Conservation (phyloP, 2,888 invertebrate species). For the Aproaerema taeniolella region DNA sequence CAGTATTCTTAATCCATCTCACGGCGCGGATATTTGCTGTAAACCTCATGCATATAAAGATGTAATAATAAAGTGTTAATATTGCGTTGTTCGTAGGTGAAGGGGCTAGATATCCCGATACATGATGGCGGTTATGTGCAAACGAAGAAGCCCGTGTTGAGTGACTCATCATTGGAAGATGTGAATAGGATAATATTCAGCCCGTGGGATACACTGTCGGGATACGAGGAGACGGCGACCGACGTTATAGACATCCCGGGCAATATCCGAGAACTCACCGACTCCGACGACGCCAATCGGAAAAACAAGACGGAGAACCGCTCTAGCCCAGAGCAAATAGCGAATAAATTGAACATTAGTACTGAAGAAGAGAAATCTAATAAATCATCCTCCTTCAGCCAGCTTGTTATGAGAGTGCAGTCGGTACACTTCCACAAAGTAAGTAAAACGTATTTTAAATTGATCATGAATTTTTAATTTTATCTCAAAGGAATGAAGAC, state of each 20-base stretch:
- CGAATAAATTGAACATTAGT: conserved; percentile 66
- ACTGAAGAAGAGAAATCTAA: conserved; percentile 68
- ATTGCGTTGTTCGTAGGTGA: conserved; percentile 45
- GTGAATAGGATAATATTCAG: conserved; percentile 75
- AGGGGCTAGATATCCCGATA: conserved; percentile 64
- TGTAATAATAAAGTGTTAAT: conserved; percentile 12
- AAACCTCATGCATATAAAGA: conserved; percentile 13
- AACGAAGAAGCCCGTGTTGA: conserved; percentile 55
- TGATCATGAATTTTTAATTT: conserved; percentile 11
- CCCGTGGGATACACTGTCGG: conserved; percentile 70
- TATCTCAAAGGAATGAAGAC: not conserved
- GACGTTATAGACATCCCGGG: conserved; percentile 68
- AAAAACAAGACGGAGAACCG: conserved; percentile 48
- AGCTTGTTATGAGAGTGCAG: conserved; percentile 70
- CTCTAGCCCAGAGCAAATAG: conserved; percentile 50
- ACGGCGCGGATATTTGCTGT: not conserved
- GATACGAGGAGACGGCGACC: conserved; percentile 62
- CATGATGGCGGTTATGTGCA: conserved; percentile 43
- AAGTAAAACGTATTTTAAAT: conserved; percentile 24
- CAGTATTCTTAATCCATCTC: conserved; percentile 1
- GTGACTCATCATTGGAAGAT: conserved; percentile 67
- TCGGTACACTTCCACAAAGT: conserved; percentile 70
- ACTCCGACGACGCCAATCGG: conserved; percentile 35
- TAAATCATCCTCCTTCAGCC: conserved; percentile 70
- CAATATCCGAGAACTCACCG: conserved; percentile 37